Evolutionary conservation across 2,113 vertebrate genomes (phyloP).

Genomic region (Salvelinus alpinus): DNA sequence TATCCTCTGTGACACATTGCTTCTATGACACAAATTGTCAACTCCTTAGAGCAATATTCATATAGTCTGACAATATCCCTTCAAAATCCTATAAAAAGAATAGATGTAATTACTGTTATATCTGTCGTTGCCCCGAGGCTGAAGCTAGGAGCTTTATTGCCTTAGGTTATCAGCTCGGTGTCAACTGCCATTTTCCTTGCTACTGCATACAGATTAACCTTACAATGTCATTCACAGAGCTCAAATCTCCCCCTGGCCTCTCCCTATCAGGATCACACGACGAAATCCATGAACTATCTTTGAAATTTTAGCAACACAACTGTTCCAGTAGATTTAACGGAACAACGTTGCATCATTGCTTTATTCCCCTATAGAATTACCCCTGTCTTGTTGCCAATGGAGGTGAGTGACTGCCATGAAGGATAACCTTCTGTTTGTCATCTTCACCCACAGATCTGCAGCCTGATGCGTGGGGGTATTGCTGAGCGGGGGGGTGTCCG

Average conservation of each 20-base stretch:
- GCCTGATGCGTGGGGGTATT: conserved; percentile 97
- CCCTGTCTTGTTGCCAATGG: too few relatives aligned
- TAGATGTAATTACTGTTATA: not conserved
- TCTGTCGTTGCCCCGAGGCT: not conserved
- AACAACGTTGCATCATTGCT: not conserved
- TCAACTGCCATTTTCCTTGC: not conserved
- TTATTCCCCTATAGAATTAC: too few relatives aligned
- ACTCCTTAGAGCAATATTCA: not conserved
- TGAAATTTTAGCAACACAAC: not conserved
- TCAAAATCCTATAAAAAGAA: not conserved
- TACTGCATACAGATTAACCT: not conserved
- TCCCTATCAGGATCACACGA: too few relatives aligned
- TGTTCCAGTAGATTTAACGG: not conserved
- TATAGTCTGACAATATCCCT: not conserved
- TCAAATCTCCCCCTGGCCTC: not conserved
- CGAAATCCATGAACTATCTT: too few relatives aligned
- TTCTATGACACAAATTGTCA: not conserved
- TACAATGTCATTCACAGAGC: not conserved
- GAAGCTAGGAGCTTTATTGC: not conserved
- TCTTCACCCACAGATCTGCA: conserved; percentile 85
- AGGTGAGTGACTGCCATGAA: not conserved
- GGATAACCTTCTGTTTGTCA: not conserved
- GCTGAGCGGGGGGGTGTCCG: conserved; percentile 93
- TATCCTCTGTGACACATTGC: not conserved
- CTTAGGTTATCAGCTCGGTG: not conserved